Conservation (phyloP, 2,113 vertebrate genomes). For the Cephalopholis sonnerati region DNA sequence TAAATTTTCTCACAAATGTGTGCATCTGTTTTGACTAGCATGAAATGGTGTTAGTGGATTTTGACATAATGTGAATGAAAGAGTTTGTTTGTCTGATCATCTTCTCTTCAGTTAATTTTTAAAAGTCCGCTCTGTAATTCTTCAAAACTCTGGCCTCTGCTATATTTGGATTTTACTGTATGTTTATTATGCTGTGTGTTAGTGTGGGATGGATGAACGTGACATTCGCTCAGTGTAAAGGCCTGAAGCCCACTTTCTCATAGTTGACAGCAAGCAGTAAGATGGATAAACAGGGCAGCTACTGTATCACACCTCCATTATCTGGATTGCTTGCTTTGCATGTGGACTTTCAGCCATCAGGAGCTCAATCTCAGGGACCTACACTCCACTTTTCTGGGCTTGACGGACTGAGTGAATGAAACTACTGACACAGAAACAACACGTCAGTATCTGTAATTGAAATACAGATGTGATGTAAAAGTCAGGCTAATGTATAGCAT, state of each 20-base stretch:
- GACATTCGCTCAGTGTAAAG: not conserved
- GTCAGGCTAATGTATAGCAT: not conserved
- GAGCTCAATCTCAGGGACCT: slow-evolving; percentile 54
- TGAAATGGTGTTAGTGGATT: not conserved
- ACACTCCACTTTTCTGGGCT: not conserved
- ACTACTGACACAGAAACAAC: not conserved
- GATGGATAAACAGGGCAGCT: slow-evolving; percentile 21
- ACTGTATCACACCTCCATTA: not conserved
- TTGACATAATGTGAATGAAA: not conserved
- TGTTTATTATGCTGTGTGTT: not conserved
- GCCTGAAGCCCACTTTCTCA: not conserved
- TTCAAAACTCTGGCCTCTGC: not conserved
- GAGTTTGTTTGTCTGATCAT: not conserved
- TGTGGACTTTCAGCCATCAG: slow-evolving; percentile 10
- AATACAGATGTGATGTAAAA: not conserved
- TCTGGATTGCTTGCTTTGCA: not conserved
- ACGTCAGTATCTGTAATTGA: not conserved
- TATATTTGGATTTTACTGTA: not conserved
- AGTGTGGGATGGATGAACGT: not conserved
- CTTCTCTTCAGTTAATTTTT: not conserved
- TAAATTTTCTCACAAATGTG: not conserved
- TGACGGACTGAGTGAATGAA: not conserved
- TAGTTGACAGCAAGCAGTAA: not conserved
- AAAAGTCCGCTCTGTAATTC: slow-evolving; percentile 4
- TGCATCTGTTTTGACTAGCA: not conserved